Evolutionary conservation across 2,888 invertebrate species (phyloP).

Genomic region (Leptopterna dolabrata): DNA sequence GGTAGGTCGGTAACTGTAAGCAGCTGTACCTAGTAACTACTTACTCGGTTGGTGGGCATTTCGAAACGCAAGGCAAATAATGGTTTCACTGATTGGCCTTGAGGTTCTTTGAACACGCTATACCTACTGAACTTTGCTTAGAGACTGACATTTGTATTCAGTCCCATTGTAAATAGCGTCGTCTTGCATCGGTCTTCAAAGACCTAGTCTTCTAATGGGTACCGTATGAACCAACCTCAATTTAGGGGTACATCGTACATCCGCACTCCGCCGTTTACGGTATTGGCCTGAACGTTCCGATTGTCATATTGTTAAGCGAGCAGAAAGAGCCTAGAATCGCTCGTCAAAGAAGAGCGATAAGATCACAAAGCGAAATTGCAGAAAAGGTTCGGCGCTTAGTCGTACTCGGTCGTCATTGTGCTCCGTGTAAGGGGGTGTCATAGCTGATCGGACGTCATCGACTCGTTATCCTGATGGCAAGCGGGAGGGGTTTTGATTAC

Average conservation of each 20-base stretch:
- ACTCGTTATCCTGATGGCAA: constrained; percentile 17
- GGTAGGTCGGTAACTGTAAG: no score
- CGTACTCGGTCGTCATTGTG: constrained; percentile 23
- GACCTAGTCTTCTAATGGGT: neutral
- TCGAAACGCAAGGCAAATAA: no score
- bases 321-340: neutral
- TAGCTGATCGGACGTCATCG: constrained; percentile 42
- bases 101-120: neutral
- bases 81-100: neutral
- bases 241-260: neutral
- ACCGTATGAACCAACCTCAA: neutral
- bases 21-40: no score
- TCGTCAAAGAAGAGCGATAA: constrained; percentile 1
- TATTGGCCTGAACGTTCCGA: neutral
- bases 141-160: neutral
- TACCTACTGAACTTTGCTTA: neutral
- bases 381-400: neutral
- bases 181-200: neutral
- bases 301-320: neutral
- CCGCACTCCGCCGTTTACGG: neutral
- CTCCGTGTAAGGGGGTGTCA: constrained; percentile 38
- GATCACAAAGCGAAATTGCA: constrained; percentile 27
- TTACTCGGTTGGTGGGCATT: no score
- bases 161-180: neutral
- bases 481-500: constrained; percentile 10